These are phyloP conservation scores for Monarcha castaneiventris DNA, from an alignment of 2,113 vertebrate genomes.

Conservation along the genomic window DNA sequence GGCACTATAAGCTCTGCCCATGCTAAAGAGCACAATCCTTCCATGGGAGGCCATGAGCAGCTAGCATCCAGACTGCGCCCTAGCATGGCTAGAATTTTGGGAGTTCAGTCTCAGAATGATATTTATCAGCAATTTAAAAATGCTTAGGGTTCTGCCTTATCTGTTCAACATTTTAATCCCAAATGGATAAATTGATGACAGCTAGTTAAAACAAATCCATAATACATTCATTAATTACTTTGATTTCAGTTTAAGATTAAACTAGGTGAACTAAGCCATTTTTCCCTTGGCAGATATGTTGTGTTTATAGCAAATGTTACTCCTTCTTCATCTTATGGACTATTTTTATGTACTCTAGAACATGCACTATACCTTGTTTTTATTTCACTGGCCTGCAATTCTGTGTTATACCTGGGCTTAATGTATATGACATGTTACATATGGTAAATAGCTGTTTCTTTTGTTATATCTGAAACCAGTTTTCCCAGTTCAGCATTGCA, in stretches of 20 bases:
- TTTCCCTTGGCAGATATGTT: neutral
- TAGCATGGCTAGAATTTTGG: neutral
- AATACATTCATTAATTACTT: neutral
- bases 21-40: neutral
- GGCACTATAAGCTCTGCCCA: neutral
- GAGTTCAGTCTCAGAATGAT: neutral
- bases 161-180: neutral
- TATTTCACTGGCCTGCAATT: neutral
- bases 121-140: neutral
- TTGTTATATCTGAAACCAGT: neutral
- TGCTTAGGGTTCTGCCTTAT: neutral
- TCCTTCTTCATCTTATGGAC: neutral
- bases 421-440: neutral
- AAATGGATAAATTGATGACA: neutral
- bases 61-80: no score
- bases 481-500: neutral
- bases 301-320: accelerated
- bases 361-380: neutral
- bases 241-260: neutral
- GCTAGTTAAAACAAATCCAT: neutral
- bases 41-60: no score
- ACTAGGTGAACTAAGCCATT: neutral
- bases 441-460: neutral
- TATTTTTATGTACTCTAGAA: neutral
- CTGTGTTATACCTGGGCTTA: neutral